These are phyloP conservation scores for Rhineura floridana DNA, from an alignment of 2,113 vertebrate species.

Conservation along the genomic window DNA sequence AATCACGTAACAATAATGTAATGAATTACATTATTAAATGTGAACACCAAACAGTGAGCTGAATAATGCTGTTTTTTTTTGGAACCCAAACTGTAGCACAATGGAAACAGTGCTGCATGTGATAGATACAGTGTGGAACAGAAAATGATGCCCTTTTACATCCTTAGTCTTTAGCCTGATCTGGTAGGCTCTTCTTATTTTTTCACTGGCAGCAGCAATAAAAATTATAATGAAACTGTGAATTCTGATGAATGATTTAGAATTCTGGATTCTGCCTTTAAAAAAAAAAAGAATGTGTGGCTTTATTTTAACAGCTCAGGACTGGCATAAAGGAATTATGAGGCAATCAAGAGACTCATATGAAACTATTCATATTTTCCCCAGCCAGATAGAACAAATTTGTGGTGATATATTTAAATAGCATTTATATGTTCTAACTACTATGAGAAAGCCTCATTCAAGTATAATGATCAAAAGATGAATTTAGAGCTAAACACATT, in stretches of 20 bases:
- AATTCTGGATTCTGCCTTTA: conserved; percentile 35
- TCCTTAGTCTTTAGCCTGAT: no score
- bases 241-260: conserved; percentile 11
- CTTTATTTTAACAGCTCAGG: conserved; percentile 18
- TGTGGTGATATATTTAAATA: conserved; percentile 19
- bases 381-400: conserved; percentile 40
- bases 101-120: no score
- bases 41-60: no score
- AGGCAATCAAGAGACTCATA: conserved; percentile 1
- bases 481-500: conserved; percentile 23
- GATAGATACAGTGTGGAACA: no score
- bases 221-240: conserved; percentile 49
- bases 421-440: conserved; percentile 32
- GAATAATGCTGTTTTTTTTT: no score
- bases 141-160: no score
- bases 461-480: conserved; percentile 3
- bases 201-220: conserved; percentile 33
- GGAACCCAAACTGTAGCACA: no score
- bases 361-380: neutral
- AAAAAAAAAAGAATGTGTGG: conserved; percentile 42
- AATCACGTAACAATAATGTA: no score
- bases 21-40: no score
- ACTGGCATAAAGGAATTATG: neutral
- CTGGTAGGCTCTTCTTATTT: neutral
- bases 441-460: conserved; percentile 35